Base-by-base conservation (phyloP, 2,113 vertebrate species). In the Bolborhynchus lineola region DNA sequence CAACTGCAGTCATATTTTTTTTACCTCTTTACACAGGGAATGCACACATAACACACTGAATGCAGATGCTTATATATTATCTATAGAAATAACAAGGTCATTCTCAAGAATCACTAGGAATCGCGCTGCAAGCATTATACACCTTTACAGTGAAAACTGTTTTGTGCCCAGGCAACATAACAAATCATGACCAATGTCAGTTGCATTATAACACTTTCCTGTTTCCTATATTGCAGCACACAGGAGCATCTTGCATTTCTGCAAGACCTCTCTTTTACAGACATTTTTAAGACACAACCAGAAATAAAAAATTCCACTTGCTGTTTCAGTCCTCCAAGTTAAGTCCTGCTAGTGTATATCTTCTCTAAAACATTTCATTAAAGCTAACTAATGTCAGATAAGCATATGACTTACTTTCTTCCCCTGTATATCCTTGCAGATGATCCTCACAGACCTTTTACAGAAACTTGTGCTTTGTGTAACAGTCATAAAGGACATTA, bases 41-140 rank as follows among this genome's bases (percentile, higher is more conserved):
- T 1, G 25, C 6, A 28, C 41, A 10, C 9, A 7, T 20, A 5
- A 33, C 25, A 26, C 49, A 33, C 13, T 1, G 0, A 16, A 39
- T 39, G 23, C 84, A 93, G 37, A 21, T 6, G n/a, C 18, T 21
- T 6, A 1, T 31, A 6, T 6, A 11, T 2, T 13, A 9, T 1
- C 29, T 50, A 2, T 1, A 59, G 53, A 28, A 75, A 68, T 6
- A 72, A 21, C 16, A 25, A 42, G 35, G 11, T 8, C 19, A 6
- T 16, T 76, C 47, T 33, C 25, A 41, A 55, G 11, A 78, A 16
- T 23, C 39, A 2, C 31, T 24, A 39, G 57, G 49, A 90, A 70
- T 42, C 28, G 17, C 41, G 33, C 31, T 47, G n/a, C 19, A 67
- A 77, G 17, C 2, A 1, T 12, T 5, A 8, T 8, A 39, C 7